Evolutionary conservation across 1,140 invertebrate species (phyloP).

Genomic region (Eumaeus atala): DNA sequence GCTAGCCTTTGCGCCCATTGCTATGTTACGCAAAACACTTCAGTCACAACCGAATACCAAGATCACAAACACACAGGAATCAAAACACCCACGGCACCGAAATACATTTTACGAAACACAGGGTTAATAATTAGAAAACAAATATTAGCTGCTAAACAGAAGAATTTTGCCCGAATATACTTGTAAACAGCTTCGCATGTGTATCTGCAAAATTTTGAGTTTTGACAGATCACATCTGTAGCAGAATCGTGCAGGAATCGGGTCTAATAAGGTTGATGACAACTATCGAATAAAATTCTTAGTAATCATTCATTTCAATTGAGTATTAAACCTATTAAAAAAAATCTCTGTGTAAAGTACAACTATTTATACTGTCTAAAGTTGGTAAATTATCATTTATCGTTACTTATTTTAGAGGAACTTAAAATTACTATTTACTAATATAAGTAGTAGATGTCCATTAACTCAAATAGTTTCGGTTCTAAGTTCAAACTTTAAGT

Average conservation of each 20-base stretch:
- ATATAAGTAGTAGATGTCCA: too few relatives aligned
- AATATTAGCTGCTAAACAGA: conserved; percentile 48
- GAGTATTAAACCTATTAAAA: too few relatives aligned
- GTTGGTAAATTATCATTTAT: too few relatives aligned
- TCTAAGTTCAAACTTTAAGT: too few relatives aligned
- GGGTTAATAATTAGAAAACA: conserved; percentile 39
- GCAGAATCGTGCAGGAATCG: conserved; percentile 3
- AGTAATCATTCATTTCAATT: too few relatives aligned
- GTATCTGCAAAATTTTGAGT: conserved; percentile 72
- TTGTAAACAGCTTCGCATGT: conserved; percentile 71
- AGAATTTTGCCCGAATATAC: conserved; percentile 42
- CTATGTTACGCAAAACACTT: conserved; percentile 64
- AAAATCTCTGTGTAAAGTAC: too few relatives aligned
- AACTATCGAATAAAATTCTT: background rate
- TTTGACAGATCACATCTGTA: conserved; percentile 59
- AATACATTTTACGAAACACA: conserved; percentile 56
- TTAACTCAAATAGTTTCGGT: too few relatives aligned
- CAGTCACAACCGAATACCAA: conserved; percentile 44
- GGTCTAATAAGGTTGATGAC: background rate
- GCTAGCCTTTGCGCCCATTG: conserved; percentile 89
- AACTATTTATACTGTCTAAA: too few relatives aligned
- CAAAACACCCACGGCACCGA: conserved; percentile 46
- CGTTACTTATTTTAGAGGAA: too few relatives aligned
- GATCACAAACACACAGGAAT: conserved; percentile 55
- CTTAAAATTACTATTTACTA: too few relatives aligned